These are phyloP conservation scores for Cheilosia variabilis DNA, from an alignment of 2,888 invertebrate genomes.

Conservation along the genomic window DNA sequence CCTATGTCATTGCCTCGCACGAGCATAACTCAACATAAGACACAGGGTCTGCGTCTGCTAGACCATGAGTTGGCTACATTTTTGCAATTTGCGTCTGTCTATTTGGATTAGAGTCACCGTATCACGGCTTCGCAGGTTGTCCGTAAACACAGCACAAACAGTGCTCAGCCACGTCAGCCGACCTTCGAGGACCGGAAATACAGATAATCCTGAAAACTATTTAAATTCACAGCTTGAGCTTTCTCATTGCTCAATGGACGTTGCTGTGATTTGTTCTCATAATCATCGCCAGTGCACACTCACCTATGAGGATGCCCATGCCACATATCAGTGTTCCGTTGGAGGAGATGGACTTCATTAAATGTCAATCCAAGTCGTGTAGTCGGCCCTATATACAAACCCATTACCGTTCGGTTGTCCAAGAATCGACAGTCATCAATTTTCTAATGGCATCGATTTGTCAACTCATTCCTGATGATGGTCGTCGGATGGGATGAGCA, in stretches of 20 bases:
- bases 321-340: neutral
- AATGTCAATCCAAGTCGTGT: constrained; percentile 25
- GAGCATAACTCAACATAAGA: constrained; percentile 47
- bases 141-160: constrained; percentile 23
- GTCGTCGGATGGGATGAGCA: constrained; percentile 12
- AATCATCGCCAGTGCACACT: constrained; percentile 8
- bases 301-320: constrained; percentile 9
- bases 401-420: constrained; percentile 60
- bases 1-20: constrained; percentile 33
- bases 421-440: constrained; percentile 65
- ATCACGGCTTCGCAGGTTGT: constrained; percentile 28
- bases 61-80: constrained; percentile 13
- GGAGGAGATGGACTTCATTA: neutral
- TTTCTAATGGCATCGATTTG: constrained; percentile 67
- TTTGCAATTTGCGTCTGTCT: constrained; percentile 67
- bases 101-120: constrained; percentile 64
- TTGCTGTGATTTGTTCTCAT: constrained; percentile 53
- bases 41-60: neutral
- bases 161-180: constrained; percentile 34
- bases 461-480: constrained; percentile 30
- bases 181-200: constrained; percentile 55
- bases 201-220: constrained; percentile 66
- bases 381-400: constrained; percentile 6
- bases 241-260: constrained; percentile 17
- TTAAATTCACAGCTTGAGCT: constrained; percentile 74